Evolutionary conservation across 2,113 vertebrate genomes (phyloP).

Genomic region (Passer montanus): DNA sequence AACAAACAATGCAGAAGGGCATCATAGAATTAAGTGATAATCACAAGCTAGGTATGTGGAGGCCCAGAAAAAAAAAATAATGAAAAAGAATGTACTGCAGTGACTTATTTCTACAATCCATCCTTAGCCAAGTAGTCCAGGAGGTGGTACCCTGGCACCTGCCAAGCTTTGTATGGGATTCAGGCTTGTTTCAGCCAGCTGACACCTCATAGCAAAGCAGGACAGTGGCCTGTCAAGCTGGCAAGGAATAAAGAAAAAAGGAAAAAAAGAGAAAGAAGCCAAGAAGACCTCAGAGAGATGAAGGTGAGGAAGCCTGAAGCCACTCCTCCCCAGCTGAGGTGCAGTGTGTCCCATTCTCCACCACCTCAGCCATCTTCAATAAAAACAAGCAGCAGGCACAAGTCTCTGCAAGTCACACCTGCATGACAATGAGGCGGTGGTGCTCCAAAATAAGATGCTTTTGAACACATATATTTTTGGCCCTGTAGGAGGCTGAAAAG

Average conservation of each 20-base stretch:
- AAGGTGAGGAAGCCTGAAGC: background rate
- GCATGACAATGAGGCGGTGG: background rate
- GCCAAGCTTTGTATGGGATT: background rate
- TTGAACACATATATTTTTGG: background rate
- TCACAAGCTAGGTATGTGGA: background rate
- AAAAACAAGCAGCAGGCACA: background rate
- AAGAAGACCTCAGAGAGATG: background rate
- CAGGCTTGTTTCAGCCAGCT: background rate
- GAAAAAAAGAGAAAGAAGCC: background rate
- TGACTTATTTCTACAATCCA: background rate
- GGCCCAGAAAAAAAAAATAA: background rate
- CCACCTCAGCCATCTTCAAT: background rate
- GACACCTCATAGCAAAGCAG: background rate
- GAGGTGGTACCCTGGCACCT: background rate
- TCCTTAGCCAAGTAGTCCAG: background rate
- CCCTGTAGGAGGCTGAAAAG: background rate
- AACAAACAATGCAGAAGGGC: background rate
- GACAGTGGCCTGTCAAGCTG: background rate
- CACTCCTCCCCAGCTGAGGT: background rate
- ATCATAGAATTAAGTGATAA: background rate
- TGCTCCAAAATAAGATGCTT: slow-evolving; percentile 11
- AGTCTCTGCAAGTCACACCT: background rate
- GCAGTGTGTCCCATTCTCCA: background rate
- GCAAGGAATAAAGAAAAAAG: background rate
- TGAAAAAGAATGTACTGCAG: accelerated